Base-by-base conservation (phyloP, 2,797 vertebrate genomes). In the Myotis daubentonii region DNA sequence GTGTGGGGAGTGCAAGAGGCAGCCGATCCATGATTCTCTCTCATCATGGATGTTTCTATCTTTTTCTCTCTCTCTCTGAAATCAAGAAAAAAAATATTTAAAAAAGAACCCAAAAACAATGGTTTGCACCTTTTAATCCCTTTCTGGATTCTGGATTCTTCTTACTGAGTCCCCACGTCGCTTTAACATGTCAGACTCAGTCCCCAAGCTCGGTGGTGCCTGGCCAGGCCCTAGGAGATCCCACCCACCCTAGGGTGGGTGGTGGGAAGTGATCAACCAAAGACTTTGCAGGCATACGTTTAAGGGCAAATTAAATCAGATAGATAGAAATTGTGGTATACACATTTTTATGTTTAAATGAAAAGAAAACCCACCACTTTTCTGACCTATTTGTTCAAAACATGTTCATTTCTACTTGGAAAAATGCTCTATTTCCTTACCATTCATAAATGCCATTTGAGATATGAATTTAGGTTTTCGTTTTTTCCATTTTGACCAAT, bases 351-450 rank as follows among this genome's bases (percentile, higher is more conserved):
- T 36, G 72, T 79, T 70, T 51, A 57, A 88, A 51, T 6, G 28
- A 84, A 84, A 81, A 70, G 41, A 51, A 51, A 16, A 12, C 9
- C 25, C 25, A 89, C 1, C 4, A 79, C 16, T 85, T 82, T 82
- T 84, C 68, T 70, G 25, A 53, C 71, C 9, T 49, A 74, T 60
- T 91, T 89, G 47, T 74, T 87, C 23, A n/a, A 66, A 93, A 71
- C 2, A 8, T 23, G 28, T 57, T 82, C 83, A 89, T 72, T 82
- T 83, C 30, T 88, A 38, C 87, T 33, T 84, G 17, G 60, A 30
- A 81, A 95, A 93, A 74, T 62, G 20, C 2, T n/a, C 33, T 80
- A 55, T 68, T 94, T 94, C 12, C 9, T 82, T 62, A 70, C 66
- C 55, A 65, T 82, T 60, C 79, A 30, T 13, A 66, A 88, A 90